These are phyloP conservation scores for Heteractis magnifica DNA, from an alignment of 92 coral and sea anemone genomes.

Conservation along the genomic window DNA sequence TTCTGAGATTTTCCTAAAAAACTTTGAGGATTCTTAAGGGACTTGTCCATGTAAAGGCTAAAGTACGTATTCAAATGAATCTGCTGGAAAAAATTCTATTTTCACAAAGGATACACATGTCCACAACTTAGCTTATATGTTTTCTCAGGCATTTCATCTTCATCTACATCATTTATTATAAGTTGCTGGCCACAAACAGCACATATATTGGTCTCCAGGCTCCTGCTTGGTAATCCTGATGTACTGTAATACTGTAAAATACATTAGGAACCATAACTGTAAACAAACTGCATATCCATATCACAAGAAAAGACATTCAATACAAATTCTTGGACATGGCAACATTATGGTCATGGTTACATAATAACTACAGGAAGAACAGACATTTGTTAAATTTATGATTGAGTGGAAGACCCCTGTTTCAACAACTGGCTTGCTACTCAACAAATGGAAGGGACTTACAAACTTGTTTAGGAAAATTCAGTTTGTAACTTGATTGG, in stretches of 20 bases:
- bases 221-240: constrained; percentile 90
- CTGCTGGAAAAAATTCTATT: not conserved
- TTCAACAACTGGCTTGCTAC: too few relatives aligned
- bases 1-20: too few relatives aligned
- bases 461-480: not conserved
- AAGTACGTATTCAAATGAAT: not conserved
- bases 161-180: constrained; percentile 46
- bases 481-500: not conserved
- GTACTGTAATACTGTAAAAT: constrained; percentile 69
- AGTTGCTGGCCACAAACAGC: constrained; percentile 94
- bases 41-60: too few relatives aligned
- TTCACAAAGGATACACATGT: constrained; percentile 85
- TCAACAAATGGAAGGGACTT: too few relatives aligned
- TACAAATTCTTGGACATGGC: too few relatives aligned
- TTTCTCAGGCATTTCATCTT: constrained; percentile 84
- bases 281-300: not conserved
- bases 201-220: constrained; percentile 82
- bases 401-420: too few relatives aligned
- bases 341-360: too few relatives aligned
- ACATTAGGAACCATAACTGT: not conserved
- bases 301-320: too few relatives aligned
- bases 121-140: constrained; percentile 92
- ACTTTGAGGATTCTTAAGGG: too few relatives aligned
- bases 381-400: too few relatives aligned
- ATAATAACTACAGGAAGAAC: too few relatives aligned